A percentile compares a stretch with the other conserved stretches of the same genome.
These are phyloP conservation scores for Platypus cylindrus DNA, from an alignment of 2,888 invertebrate genomes.

Conservation along the genomic window DNA sequence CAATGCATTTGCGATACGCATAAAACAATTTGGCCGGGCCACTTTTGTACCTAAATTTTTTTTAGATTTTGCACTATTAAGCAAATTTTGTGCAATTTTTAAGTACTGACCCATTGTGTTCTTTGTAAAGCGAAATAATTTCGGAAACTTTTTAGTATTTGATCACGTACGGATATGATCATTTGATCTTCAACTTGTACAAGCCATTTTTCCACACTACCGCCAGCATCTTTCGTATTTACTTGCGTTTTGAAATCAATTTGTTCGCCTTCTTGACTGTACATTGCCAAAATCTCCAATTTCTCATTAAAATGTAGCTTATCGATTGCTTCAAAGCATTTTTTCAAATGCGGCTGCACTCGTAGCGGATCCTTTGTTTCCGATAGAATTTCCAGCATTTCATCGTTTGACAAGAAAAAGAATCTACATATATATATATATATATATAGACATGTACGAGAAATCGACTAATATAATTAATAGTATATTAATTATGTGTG, in stretches of 20 bases:
- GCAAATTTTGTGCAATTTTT: neutral
- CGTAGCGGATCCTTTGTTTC: conserved; percentile 76
- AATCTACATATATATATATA: conserved; percentile 40
- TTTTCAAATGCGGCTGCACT: conserved; percentile 76
- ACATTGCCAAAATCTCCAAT: conserved; percentile 63
- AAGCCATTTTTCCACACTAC: conserved; percentile 80
- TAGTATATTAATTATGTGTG: neutral
- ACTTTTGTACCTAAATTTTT: conserved; percentile 17
- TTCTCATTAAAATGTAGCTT: conserved; percentile 58
- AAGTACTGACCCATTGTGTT: conserved; percentile 46
- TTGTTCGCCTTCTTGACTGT: conserved; percentile 64
- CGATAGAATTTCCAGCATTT: conserved; percentile 79
- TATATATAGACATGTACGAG: neutral
- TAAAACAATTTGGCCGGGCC: conserved; percentile 54
- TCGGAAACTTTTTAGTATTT: conserved; percentile 51
- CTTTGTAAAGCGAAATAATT: conserved; percentile 47
- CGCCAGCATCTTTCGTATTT: conserved; percentile 47
- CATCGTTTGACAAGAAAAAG: conserved; percentile 84
- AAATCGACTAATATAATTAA: neutral
- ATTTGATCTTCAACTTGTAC: conserved; percentile 73
- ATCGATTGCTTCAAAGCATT: conserved; percentile 79
- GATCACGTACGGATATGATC: conserved; percentile 56
- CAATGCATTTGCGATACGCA: conserved; percentile 72
- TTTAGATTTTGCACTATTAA: neutral
- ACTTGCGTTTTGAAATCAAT: conserved; percentile 35